phyloP scores from a whole-genome alignment of 2,888 invertebrate genomes.

The Nipponacmea schrenckii region DNA sequence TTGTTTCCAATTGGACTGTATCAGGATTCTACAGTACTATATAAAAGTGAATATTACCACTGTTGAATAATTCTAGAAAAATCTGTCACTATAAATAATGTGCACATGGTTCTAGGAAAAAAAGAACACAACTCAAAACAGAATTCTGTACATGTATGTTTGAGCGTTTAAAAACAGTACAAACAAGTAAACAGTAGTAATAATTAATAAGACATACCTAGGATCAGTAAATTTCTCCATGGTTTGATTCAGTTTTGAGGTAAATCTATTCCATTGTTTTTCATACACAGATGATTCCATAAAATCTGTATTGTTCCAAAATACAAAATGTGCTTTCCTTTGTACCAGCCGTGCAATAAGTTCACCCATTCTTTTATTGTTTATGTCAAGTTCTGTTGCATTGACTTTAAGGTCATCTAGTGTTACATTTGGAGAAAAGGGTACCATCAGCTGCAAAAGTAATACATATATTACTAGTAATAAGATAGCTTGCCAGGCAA shows the following conservation, averaged over 20 bases:
- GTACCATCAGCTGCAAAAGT: slow-evolving; percentile 9
- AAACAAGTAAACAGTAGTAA: not conserved
- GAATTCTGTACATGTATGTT: too few species aligned
- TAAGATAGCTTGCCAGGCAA: too few species aligned
- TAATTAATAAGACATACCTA: slow-evolving; percentile 17
- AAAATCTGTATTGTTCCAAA: slow-evolving; percentile 30
- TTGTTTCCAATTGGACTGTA: too few species aligned
- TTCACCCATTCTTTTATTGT: slow-evolving; percentile 22
- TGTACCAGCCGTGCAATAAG: slow-evolving; percentile 31
- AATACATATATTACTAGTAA: too few species aligned
- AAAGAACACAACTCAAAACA: too few species aligned
- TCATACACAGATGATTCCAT: slow-evolving; percentile 30
- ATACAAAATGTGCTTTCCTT: slow-evolving; percentile 36
- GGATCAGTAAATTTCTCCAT: slow-evolving; percentile 18
- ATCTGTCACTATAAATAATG: too few species aligned
- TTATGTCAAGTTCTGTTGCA: slow-evolving; percentile 12
- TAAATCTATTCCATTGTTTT: slow-evolving; percentile 34
- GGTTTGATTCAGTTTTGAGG: slow-evolving; percentile 14
- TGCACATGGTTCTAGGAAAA: too few species aligned
- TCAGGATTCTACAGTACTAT: too few species aligned
- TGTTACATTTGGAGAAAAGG: not conserved
- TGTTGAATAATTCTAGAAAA: too few species aligned
- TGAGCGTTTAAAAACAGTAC: too few species aligned
- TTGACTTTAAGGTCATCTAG: slow-evolving; percentile 25
- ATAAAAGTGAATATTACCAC: too few species aligned